Base-by-base conservation (phyloP, 2,888 invertebrate species). In the Cataglyphis rosenhaueri region DNA sequence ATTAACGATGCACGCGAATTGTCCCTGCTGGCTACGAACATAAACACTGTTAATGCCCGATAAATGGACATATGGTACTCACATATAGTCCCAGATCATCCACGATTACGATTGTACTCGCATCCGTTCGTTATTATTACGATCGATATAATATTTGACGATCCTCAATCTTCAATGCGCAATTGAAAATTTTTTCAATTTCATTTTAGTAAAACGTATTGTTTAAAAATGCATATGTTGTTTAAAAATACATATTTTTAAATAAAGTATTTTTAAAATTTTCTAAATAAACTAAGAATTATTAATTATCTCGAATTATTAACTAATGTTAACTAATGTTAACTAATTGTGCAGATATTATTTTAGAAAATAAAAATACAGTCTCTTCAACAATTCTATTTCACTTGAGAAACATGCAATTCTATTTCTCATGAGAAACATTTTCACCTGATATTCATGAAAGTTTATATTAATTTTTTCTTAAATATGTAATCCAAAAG, bases 1-100 rank as follows among this genome's bases (percentile, higher is more conserved):
- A 93, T 93, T 92, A 93, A 92, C 91, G 91, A 92, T 86, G 85
- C 76, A 81, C 85, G 81, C 70, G 35, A 55, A 84, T 83, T 89
- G 89, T 87, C 88, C 88, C 90, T 84, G 81, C 52, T 84, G 84
- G 82, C 85, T 78, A 78, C 70, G 81, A 84, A 81, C 85, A 89
- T 90, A 91, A 92, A 90, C 91, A 91, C 85, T 86, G 87, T 91
- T 91, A 91, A 89, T 89, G 84, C 82, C 78, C 90, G 87, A 89
- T 91, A 89, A 90, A 91, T 90, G 87, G 86, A 88, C 87, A 86
- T 66, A 65, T 73, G 15, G 68, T 75, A 25, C 70, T 81, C 62
- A 32, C 65, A 81, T 66, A 73, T 79, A 75, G 70, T 71, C 68
- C 15, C 85, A 64, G 57, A 86, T 87, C 65, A 81, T 87, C 57